These are phyloP conservation scores for Porites rus DNA, from an alignment of 92 coral and sea anemone species.

Conservation along the genomic window DNA sequence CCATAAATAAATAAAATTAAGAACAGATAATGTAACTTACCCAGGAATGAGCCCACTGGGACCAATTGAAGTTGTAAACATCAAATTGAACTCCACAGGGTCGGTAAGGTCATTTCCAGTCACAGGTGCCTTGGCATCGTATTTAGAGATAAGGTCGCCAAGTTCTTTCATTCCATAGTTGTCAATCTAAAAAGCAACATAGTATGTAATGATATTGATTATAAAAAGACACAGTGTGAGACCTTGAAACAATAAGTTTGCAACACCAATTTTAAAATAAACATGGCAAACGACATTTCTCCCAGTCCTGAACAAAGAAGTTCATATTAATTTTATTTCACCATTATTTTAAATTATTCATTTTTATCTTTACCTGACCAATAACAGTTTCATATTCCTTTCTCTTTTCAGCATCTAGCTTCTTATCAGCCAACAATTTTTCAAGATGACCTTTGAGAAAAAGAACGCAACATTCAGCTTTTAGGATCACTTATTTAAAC, in stretches of 20 bases:
- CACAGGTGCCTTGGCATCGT: constrained; percentile 88
- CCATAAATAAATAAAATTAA: neutral
- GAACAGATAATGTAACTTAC: constrained; percentile 48
- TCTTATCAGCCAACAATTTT: constrained; percentile 86
- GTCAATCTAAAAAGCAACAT: constrained; percentile 75
- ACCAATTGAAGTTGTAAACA: constrained; percentile 97
- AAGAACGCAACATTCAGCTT: neutral
- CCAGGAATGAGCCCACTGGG: constrained; percentile 99
- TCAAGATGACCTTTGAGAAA: constrained; percentile 81
- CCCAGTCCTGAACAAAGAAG: neutral
- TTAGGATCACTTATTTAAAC: neutral
- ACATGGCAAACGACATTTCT: too few species aligned
- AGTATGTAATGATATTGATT: too few species aligned
- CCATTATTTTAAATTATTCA: neutral
- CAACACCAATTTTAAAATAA: too few species aligned
- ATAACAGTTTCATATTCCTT: constrained; percentile 91
- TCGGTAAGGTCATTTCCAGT: constrained; percentile 94
- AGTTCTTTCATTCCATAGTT: constrained; percentile 85
- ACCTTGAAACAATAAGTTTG: too few species aligned
- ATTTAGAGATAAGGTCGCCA: constrained; percentile 77
- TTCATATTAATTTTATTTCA: neutral
- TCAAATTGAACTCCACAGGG: constrained; percentile 94
- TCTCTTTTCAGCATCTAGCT: constrained; percentile 83
- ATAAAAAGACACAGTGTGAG: too few species aligned
- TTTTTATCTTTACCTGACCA: constrained; percentile 72